phyloP scores from a whole-genome alignment of 2,888 invertebrate species.

The Neoascia interrupta region DNA sequence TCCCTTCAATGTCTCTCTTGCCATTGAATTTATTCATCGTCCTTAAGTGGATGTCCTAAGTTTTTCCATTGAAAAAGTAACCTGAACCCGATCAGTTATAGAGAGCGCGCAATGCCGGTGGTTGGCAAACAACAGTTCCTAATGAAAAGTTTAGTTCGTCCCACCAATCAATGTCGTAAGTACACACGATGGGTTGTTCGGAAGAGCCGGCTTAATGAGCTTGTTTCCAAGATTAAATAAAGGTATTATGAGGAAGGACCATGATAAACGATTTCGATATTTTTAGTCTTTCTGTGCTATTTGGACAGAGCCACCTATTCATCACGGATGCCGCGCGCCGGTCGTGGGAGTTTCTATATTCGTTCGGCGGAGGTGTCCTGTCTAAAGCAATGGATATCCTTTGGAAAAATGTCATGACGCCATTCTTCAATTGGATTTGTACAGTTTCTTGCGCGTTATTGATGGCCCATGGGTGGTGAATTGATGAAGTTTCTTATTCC shows the following conservation, averaged over 20 bases:
- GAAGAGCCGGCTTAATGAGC: constrained; percentile 70
- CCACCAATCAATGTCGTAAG: constrained; percentile 60
- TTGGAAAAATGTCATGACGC: constrained; percentile 52
- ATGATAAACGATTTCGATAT: constrained; percentile 70
- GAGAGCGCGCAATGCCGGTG: constrained; percentile 19
- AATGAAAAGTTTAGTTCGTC: constrained; percentile 42
- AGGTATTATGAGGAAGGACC: constrained; percentile 70
- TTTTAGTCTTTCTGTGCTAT: constrained; percentile 55
- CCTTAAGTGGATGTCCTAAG: constrained; percentile 10
- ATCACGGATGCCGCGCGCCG: constrained; percentile 26
- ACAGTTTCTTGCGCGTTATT: constrained; percentile 56
- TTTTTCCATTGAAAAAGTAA: constrained; percentile 41
- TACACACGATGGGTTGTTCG: constrained; percentile 26
- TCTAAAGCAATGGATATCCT: constrained; percentile 46
- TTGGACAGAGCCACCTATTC: constrained; percentile 64
- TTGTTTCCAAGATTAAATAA: constrained; percentile 71
- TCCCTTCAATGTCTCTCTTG: constrained; percentile 35
- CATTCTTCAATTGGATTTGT: constrained; percentile 63
- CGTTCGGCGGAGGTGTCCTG: constrained; percentile 26
- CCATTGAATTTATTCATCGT: constrained; percentile 59
- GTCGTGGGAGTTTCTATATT: constrained; percentile 8
- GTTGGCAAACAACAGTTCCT: constrained; percentile 32
- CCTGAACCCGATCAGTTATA: constrained; percentile 47
- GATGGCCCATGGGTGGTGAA: constrained; percentile 66
- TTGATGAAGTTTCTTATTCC: constrained; percentile 59